A percentile compares a stretch with the other conserved stretches of the same genome.
These are phyloP conservation scores for Popillia japonica DNA, from an alignment of 1,140 invertebrate genomes.

Conservation along the genomic window DNA sequence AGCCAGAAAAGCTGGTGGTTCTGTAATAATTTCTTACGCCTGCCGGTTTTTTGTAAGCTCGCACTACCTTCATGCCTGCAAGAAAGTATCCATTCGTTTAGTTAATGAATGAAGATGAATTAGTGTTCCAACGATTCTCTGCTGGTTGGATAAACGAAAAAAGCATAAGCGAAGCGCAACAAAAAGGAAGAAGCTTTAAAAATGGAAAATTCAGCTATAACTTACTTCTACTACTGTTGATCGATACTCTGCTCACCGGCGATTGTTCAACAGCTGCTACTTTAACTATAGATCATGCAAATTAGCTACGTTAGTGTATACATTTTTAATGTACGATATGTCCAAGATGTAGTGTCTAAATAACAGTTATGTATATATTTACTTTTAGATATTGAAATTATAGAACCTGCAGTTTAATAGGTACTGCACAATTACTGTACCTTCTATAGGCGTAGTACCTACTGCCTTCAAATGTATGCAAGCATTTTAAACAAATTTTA, in stretches of 20 bases:
- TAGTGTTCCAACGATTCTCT: conserved; percentile 31
- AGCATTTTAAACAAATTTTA: too few relatives aligned
- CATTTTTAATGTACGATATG: not conserved
- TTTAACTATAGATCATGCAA: conserved; percentile 56
- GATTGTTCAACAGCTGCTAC: conserved; percentile 52
- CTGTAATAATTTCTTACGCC: conserved; percentile 49
- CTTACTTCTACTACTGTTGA: conserved; percentile 55
- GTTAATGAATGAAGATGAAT: not conserved
- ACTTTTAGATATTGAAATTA: too few relatives aligned
- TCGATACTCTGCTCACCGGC: conserved; percentile 52
- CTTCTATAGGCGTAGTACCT: too few relatives aligned
- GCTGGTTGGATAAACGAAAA: conserved; percentile 31
- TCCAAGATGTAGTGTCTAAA: too few relatives aligned
- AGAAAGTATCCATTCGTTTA: conserved; percentile 34
- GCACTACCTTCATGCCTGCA: conserved; percentile 42
- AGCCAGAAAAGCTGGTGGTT: conserved; percentile 54
- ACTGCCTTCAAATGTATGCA: too few relatives aligned
- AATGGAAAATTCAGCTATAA: not conserved
- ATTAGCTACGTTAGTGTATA: conserved; percentile 34
- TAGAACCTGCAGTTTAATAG: too few relatives aligned
- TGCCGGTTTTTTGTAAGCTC: conserved; percentile 30
- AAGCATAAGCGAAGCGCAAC: conserved; percentile 32
- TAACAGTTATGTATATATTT: too few relatives aligned
- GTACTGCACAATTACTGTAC: too few relatives aligned
- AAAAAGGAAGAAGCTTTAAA: conserved; percentile 32